phyloP scores from a whole-genome alignment of 2,888 invertebrate species.

The Bursaphelenchus okinawaensis region DNA sequence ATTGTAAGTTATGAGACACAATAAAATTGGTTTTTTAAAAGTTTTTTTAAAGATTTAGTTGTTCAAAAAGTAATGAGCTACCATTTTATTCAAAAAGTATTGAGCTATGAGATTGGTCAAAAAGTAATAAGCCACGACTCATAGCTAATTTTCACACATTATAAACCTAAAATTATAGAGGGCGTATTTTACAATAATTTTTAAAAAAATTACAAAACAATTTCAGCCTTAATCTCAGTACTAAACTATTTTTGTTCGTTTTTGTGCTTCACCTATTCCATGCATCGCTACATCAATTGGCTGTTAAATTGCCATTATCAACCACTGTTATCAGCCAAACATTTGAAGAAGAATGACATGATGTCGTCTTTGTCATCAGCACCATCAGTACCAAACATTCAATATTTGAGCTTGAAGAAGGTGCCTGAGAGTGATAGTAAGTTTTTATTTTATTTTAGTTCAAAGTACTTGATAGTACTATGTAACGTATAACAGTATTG shows the following conservation, averaged over 20 bases:
- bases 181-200: neutral
- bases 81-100: too few species aligned
- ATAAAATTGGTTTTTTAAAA: too few species aligned
- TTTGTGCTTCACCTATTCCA: slow-evolving; percentile 6
- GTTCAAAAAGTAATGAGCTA: too few species aligned
- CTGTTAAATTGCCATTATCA: slow-evolving; percentile 18
- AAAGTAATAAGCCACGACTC: too few species aligned
- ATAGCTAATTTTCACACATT: too few species aligned
- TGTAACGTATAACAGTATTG: too few species aligned
- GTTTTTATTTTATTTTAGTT: neutral
- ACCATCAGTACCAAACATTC: neutral
- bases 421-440: neutral
- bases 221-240: neutral
- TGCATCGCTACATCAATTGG: slow-evolving; percentile 22
- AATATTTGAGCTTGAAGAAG: neutral
- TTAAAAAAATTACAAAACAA: too few species aligned
- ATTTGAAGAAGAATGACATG: slow-evolving; percentile 18
- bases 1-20: neutral
- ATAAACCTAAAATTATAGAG: too few species aligned
- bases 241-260: slow-evolving; percentile 12
- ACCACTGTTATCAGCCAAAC: slow-evolving; percentile 20
- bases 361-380: slow-evolving; percentile 5
- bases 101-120: too few species aligned
- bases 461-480: too few species aligned
- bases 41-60: too few species aligned